A percentile compares a stretch with the other conserved stretches of the same genome.
phyloP scores from a whole-genome alignment of 2,113 vertebrate species.

The Synodontis membranacea region DNA sequence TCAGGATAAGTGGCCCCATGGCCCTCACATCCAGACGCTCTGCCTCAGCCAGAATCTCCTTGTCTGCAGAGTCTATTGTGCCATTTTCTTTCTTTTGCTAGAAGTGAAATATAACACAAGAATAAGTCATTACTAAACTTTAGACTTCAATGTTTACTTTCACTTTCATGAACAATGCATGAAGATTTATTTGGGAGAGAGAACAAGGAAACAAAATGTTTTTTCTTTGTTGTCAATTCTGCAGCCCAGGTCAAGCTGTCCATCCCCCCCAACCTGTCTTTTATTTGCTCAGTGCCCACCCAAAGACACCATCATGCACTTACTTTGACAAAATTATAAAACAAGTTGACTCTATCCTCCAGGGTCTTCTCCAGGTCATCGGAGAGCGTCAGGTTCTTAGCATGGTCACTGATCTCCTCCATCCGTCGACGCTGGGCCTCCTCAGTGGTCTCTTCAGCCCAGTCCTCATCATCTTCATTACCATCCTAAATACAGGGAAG shows the following conservation, averaged over 20 bases:
- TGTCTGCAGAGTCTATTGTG: slow-evolving; percentile 86
- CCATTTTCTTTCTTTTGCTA: slow-evolving; percentile 94
- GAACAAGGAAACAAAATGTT: background rate
- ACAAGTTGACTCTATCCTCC: slow-evolving; percentile 92
- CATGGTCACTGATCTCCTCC: slow-evolving; percentile 97
- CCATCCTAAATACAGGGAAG: slow-evolving; percentile 71
- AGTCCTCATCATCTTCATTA: slow-evolving; percentile 92
- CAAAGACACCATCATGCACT: background rate
- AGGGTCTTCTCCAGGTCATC: slow-evolving; percentile 92
- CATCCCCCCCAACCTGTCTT: background rate
- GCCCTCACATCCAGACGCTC: slow-evolving; percentile 96
- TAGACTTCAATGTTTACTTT: background rate
- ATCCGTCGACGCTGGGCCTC: slow-evolving; percentile 93
- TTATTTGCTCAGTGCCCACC: background rate
- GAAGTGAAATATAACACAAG: background rate
- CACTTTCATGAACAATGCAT: background rate
- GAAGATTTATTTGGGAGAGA: background rate
- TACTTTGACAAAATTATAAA: slow-evolving; percentile 98
- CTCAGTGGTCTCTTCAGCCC: slow-evolving; percentile 96
- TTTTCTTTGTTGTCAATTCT: background rate
- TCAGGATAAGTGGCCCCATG: slow-evolving; percentile 95
- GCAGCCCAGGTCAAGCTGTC: background rate
- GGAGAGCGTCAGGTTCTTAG: slow-evolving; percentile 92
- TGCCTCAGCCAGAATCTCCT: slow-evolving; percentile 94
- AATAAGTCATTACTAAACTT: background rate